Conservation (phyloP, 2,797 vertebrate species). For the Malacoraja senta region DNA sequence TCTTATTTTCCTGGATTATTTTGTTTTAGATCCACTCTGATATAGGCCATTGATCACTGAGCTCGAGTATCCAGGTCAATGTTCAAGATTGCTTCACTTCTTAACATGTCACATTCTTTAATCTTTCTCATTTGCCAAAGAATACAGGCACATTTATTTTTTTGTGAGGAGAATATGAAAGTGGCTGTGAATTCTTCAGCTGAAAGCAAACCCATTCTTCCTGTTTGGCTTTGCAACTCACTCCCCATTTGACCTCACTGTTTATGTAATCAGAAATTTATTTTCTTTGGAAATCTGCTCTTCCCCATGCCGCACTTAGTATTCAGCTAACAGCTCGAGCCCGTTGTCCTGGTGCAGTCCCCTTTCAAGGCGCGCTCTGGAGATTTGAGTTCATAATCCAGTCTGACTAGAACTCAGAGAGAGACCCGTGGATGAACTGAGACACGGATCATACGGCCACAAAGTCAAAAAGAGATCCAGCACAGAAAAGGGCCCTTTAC, state of each 20-base stretch:
- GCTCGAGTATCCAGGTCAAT: background rate
- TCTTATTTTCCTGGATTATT: background rate
- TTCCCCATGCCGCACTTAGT: background rate
- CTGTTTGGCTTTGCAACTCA: background rate
- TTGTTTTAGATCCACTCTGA: background rate
- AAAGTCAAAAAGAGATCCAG: too few relatives aligned
- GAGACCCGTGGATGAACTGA: background rate
- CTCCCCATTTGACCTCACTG: background rate
- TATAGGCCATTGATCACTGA: background rate
- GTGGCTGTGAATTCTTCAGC: background rate
- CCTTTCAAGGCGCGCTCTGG: background rate
- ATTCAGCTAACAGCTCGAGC: background rate
- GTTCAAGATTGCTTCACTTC: background rate
- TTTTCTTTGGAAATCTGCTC: background rate
- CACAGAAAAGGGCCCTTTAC: too few relatives aligned
- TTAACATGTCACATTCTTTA: background rate
- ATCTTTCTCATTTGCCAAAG: constrained; percentile 7
- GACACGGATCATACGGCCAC: too few relatives aligned
- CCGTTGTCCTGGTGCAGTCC: background rate
- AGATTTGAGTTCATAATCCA: background rate
- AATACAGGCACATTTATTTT: background rate
- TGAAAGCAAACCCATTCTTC: background rate
- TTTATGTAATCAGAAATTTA: background rate
- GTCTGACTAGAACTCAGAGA: background rate
- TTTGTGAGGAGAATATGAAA: background rate